These are phyloP conservation scores for Acrobasis suavella DNA, from an alignment of 2,888 invertebrate species.

Conservation along the genomic window DNA sequence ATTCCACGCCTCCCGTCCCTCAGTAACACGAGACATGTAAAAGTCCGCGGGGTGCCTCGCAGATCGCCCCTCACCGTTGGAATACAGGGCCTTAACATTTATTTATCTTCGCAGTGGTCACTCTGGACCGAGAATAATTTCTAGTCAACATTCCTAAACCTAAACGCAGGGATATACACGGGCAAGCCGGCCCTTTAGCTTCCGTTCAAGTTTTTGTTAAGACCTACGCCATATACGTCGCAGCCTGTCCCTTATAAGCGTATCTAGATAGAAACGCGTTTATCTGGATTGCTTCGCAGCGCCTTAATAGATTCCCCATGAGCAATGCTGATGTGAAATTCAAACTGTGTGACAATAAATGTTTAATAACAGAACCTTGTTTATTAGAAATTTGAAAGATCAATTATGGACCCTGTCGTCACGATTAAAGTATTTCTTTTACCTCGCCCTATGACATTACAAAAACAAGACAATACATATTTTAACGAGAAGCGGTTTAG, in stretches of 20 bases:
- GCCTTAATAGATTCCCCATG: slow-evolving; percentile 8
- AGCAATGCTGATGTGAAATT: slow-evolving; percentile 11
- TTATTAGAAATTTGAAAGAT: no score
- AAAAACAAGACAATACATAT: no score
- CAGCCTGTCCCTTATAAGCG: neutral
- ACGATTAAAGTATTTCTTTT: no score
- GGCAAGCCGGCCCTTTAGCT: neutral
- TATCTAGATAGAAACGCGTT: neutral
- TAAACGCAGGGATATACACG: no score
- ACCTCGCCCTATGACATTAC: no score
- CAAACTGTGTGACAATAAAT: neutral
- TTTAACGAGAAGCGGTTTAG: no score
- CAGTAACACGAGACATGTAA: no score
- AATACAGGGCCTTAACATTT: neutral
- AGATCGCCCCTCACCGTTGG: no score
- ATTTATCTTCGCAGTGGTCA: neutral
- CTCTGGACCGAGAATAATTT: neutral
- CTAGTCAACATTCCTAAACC: neutral
- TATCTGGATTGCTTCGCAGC: neutral
- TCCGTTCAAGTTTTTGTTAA: slow-evolving; percentile 9
- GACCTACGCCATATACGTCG: neutral
- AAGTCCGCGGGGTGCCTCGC: no score
- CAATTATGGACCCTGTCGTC: no score
- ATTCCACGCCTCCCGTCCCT: no score
- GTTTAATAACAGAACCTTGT: neutral